Evolutionary conservation across 2,888 invertebrate species (phyloP).

Genomic region (Antitype chi): DNA sequence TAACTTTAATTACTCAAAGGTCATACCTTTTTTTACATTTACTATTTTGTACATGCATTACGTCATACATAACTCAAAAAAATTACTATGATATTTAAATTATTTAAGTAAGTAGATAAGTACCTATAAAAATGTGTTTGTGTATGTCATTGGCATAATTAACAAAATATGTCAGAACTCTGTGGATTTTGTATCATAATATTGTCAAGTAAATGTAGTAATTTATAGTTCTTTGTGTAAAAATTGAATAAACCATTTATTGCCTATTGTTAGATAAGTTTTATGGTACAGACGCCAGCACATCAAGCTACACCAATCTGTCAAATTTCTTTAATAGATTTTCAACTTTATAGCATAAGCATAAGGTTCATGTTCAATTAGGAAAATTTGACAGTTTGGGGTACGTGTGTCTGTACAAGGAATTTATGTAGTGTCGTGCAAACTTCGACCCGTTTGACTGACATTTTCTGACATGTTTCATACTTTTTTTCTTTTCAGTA

Average conservation of each 20-base stretch:
- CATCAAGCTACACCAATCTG: too few species aligned
- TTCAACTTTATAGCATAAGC: too few species aligned
- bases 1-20: background rate
- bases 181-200: conserved; percentile 8
- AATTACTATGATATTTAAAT: background rate
- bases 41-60: background rate
- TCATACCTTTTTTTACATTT: background rate
- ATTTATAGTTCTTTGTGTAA: conserved; percentile 12
- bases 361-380: too few species aligned
- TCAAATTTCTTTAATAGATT: too few species aligned
- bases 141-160: conserved; percentile 4
- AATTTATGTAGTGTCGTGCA: background rate
- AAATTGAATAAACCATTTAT: background rate
- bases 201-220: background rate
- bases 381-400: too few species aligned
- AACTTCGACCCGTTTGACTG: background rate
- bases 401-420: background rate
- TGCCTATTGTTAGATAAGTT: background rate
- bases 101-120: background rate
- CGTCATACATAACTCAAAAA: background rate
- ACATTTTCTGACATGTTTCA: background rate
- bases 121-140: conserved; percentile 4
- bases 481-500: too few species aligned
- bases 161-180: conserved; percentile 21
- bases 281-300: background rate